These are phyloP conservation scores for Xylocampa areola DNA, from an alignment of 2,888 invertebrate species.

Conservation along the genomic window DNA sequence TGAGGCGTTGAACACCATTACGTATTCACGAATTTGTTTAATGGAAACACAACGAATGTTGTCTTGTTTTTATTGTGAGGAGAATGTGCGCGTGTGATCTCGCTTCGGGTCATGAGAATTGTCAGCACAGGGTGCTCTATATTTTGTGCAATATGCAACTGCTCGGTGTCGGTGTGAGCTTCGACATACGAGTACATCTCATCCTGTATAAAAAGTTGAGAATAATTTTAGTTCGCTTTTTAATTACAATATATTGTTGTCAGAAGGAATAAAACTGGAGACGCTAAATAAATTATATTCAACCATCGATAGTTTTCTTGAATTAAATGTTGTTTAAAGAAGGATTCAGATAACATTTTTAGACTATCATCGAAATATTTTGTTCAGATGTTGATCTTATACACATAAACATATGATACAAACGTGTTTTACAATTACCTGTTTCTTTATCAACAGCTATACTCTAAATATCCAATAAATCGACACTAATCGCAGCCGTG, in stretches of 20 bases:
- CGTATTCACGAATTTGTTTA: slow-evolving; percentile 86
- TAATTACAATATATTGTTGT: too few relatives aligned
- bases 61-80: slow-evolving; percentile 79
- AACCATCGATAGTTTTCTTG: too few relatives aligned
- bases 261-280: too few relatives aligned
- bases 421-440: slow-evolving; percentile 38
- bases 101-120: slow-evolving; percentile 78
- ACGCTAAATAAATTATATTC: too few relatives aligned
- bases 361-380: too few relatives aligned
- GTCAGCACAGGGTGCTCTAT: slow-evolving; percentile 73
- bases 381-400: too few relatives aligned
- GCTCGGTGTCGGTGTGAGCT: neutral
- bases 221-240: too few relatives aligned
- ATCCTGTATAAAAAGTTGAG: too few relatives aligned
- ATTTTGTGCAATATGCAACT: slow-evolving; percentile 20
- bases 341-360: too few relatives aligned
- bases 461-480: slow-evolving; percentile 14
- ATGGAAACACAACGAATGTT: slow-evolving; percentile 80
- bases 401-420: slow-evolving; percentile 27
- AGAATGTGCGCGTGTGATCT: slow-evolving; percentile 68
- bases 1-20: slow-evolving; percentile 68
- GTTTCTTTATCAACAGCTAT: slow-evolving; percentile 23
- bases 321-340: too few relatives aligned
- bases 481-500: slow-evolving; percentile 35
- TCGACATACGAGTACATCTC: neutral